Evolutionary conservation across 2,888 invertebrate genomes (phyloP), one percentile per base, ranked within the genome.

Genomic region (Linnaemya vulpina): DNA sequence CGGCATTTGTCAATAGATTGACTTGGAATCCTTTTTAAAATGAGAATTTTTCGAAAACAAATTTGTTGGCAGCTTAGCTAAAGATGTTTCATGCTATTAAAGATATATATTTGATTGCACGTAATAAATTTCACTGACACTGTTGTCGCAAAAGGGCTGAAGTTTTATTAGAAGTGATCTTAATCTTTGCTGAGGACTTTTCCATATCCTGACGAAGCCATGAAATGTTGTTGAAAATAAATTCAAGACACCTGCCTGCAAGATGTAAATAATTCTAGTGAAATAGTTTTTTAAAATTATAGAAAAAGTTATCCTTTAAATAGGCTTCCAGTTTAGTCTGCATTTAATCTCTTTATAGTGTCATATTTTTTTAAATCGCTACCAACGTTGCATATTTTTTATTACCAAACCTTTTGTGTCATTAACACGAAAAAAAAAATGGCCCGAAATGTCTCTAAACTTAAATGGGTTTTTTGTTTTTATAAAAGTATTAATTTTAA

Each of bases 401-500:
- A 9, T 53, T 25, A 13, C n/a, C 9, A 13, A 62, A 25, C 38
- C 38, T 22, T 71, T 65, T 40, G 38, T 58, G 71, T 60, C 65
- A 67, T 63, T 79, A 71, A 60, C 35, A 58, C 58, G 53, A 49
- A 49, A 35, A 15, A n/a, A 38, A 25, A 53, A 40, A 46, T 46
- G 40, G 35, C 22, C 5, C 55, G 30, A 67, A 58, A 65, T 77
- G 60, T 22, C n/a, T n/a, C 17, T 22, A 67, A 60, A 65, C 25
- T 76, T 4, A 35, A 51, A 46, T 17, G 55, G 17, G 8, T 38
- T 35, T 67, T 73, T 62, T 74, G 11, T 58, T 83, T 75, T 70
- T 74, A 58, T 46, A 74, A 49, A 30, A 65, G 79, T 79, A 70
- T 83, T 83, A 79, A 83, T 75, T 83, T 83, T 75, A 79, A 79